phyloP scores from a whole-genome alignment of 2,888 invertebrate genomes.

The Athrips mouffetella region DNA sequence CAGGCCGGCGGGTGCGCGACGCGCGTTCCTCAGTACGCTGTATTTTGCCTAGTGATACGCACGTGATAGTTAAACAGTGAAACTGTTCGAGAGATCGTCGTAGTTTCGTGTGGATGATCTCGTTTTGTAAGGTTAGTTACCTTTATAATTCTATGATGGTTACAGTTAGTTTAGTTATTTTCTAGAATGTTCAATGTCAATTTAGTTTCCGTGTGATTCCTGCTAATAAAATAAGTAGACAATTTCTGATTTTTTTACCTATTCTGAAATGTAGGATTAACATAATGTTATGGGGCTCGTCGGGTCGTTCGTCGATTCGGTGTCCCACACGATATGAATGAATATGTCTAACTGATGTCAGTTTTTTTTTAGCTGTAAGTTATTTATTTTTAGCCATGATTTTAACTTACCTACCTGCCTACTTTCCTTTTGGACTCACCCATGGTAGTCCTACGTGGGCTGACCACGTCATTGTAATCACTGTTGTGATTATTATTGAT shows the following conservation, averaged over 20 bases:
- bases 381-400: too few species aligned
- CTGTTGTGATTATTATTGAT: not conserved
- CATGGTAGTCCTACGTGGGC: not conserved
- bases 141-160: not conserved
- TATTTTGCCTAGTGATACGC: conserved; percentile 11
- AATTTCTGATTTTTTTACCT: too few species aligned
- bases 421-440: not conserved
- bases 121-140: not conserved
- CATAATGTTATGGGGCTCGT: too few species aligned
- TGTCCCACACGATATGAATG: too few species aligned
- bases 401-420: not conserved
- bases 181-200: not conserved
- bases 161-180: not conserved
- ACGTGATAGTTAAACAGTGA: not conserved
- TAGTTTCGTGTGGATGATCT: not conserved
- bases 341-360: not conserved
- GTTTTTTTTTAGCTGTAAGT: too few species aligned
- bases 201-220: not conserved
- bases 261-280: too few species aligned
- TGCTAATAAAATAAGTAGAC: not conserved
- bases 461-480: not conserved
- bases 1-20: too few species aligned
- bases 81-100: conserved; percentile 2
- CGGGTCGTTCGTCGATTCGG: too few species aligned
- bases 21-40: conserved; percentile 15